phyloP scores from a whole-genome alignment of 2,113 vertebrate genomes.

The Nesogale talazaci region DNA sequence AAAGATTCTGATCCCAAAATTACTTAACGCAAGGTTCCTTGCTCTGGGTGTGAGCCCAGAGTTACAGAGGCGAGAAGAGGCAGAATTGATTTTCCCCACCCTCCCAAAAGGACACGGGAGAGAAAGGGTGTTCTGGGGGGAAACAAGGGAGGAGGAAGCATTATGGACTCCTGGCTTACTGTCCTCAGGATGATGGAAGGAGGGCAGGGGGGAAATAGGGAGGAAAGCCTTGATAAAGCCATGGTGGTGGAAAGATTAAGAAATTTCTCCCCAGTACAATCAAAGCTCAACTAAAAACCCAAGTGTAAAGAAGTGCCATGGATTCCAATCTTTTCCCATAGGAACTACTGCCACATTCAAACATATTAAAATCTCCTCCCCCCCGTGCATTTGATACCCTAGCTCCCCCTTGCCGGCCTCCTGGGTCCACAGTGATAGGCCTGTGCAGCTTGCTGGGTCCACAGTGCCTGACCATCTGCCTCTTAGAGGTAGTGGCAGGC shows the following conservation, averaged over 20 bases:
- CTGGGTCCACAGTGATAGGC: background rate
- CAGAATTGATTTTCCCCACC: background rate
- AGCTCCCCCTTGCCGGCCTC: background rate
- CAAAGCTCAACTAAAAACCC: background rate
- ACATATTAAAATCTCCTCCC: background rate
- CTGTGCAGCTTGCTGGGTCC: background rate
- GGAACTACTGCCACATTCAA: background rate
- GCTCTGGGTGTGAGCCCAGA: background rate
- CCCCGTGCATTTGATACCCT: background rate
- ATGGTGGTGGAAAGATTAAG: background rate
- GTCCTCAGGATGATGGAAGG: background rate
- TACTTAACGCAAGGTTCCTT: constrained; percentile 13
- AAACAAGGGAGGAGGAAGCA: background rate
- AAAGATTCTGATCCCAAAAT: constrained; percentile 26
- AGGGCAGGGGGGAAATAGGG: background rate
- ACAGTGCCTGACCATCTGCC: background rate
- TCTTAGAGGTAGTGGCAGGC: background rate
- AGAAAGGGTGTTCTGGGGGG: background rate
- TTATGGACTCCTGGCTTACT: background rate
- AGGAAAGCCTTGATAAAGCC: background rate
- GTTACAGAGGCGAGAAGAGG: background rate
- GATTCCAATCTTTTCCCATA: background rate
- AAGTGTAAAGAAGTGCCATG: background rate
- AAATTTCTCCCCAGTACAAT: no score
- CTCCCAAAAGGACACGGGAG: background rate